Evolutionary conservation across 2,113 vertebrate genomes (phyloP), one percentile per base, ranked within the genome.

Genomic region (Chaenocephalus aceratus): DNA sequence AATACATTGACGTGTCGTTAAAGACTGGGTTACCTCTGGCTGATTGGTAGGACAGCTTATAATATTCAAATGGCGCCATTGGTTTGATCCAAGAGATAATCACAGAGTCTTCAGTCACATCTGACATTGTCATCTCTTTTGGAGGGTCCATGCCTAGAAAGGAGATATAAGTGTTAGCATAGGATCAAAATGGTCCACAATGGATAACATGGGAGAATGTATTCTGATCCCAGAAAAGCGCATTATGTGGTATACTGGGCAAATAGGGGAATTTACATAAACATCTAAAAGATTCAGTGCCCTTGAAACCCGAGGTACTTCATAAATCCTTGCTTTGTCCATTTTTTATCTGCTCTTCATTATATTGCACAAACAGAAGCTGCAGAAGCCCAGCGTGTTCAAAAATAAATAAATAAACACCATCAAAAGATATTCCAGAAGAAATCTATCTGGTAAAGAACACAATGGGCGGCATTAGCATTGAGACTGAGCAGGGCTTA

Each of bases 141-240:
- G 98, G 97, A 0, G 96, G 96, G 78, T 98, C 98, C 1, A 99
- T 96, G 34, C 96, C 98, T 99, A 51, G 1, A 90, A 45, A 34
- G 3, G 18, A 65, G 21, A 73, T 0, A 67, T 48, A n/a, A 7
- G 44, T 70, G 72, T 74, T 45, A 75, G 26, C 6, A 13, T 10
- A 0, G 9, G 21, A 15, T 52, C 6, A 44, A 53, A 15, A 64
- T 56, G 10, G 7, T 49, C 18, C 3, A n/a, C 16, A 59, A 49
- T 15, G 51, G 14, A 30, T 13, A 58, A 68, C 12, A 30, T 2
- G 13, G 11, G 13, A 62, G 36, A 23, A 11, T 54, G 56, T 54
- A 34, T 58, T 34, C 23, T 26, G 45, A 52, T 71, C 41, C 30
- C 23, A 49, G 26, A 49, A 11, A 41, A 71, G 41, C 0, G 0